Conservation (phyloP, 2,113 vertebrate species). For the Rhinoderma darwinii region DNA sequence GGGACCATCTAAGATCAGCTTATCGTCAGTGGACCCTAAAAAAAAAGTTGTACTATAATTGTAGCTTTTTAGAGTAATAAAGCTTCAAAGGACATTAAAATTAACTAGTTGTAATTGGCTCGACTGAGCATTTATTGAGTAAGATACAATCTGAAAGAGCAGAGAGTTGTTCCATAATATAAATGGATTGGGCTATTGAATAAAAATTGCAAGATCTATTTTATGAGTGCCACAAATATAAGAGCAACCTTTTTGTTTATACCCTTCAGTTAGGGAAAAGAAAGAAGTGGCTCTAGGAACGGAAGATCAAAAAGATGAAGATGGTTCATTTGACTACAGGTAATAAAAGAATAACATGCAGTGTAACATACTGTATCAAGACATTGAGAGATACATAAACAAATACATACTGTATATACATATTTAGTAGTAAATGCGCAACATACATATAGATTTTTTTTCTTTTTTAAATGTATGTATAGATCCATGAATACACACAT, state of each 20-base stretch:
- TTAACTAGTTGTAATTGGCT: not conserved
- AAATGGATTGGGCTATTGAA: not conserved
- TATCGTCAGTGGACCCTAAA: not conserved
- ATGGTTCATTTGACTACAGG: slow-evolving; percentile 97
- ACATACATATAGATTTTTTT: not conserved
- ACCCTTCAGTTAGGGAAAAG: slow-evolving; percentile 85
- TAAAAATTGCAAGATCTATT: not conserved
- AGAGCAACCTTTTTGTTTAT: slow-evolving; percentile 33
- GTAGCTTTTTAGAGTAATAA: not conserved
- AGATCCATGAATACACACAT: not conserved
- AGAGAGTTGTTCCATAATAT: not conserved
- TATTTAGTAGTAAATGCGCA: not conserved
- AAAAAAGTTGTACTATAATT: not conserved
- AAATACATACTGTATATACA: not conserved
- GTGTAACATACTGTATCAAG: not conserved
- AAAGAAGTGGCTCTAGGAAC: slow-evolving; percentile 90
- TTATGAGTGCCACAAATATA: not conserved
- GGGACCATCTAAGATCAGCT: not conserved
- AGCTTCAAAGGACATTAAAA: not conserved
- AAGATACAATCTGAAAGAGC: not conserved
- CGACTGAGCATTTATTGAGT: not conserved
- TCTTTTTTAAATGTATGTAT: not conserved
- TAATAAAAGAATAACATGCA: slow-evolving; percentile 62
- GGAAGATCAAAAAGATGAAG: slow-evolving; percentile 92
- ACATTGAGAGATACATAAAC: not conserved